Percentiles rank a stretch among this genome's conserved stretches.
Conservation (phyloP, 2,113 vertebrate genomes). For the Plecotus auritus region DNA sequence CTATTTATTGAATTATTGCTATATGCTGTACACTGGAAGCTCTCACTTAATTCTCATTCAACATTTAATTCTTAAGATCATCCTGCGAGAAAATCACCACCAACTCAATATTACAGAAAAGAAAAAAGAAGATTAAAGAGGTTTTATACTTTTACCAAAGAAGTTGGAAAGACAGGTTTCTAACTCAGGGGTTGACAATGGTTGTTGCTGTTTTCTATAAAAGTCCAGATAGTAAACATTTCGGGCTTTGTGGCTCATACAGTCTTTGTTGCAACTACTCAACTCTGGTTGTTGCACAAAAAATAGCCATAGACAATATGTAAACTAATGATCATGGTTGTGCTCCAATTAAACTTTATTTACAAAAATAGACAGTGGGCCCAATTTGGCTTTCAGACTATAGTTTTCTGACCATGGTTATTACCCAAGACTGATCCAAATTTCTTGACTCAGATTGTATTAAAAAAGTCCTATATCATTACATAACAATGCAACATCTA, state of each 20-base stretch:
- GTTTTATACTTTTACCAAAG: not conserved
- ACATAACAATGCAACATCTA: not conserved
- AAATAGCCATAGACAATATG: not conserved
- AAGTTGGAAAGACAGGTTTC: not conserved
- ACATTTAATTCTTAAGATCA: constrained; percentile 20
- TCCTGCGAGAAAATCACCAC: not conserved
- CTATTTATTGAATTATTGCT: not conserved
- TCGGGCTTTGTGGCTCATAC: not conserved
- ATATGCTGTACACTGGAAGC: not conserved
- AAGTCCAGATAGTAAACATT: not conserved
- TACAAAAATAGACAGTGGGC: not conserved
- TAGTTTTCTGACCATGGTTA: not conserved
- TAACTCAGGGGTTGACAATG: not conserved
- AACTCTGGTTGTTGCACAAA: not conserved
- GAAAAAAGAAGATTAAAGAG: not conserved
- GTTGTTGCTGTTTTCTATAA: not conserved
- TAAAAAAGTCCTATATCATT: not conserved
- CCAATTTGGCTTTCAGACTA: not conserved
- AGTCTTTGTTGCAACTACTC: not conserved
- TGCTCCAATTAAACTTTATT: not conserved
- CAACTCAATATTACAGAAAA: not conserved
- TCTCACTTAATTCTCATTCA: not conserved
- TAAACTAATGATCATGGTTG: not conserved
- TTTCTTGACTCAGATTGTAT: not conserved
- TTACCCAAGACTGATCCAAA: not conserved